Evolutionary conservation across 2,113 vertebrate species (phyloP).

Genomic region (Heterocephalus glaber): DNA sequence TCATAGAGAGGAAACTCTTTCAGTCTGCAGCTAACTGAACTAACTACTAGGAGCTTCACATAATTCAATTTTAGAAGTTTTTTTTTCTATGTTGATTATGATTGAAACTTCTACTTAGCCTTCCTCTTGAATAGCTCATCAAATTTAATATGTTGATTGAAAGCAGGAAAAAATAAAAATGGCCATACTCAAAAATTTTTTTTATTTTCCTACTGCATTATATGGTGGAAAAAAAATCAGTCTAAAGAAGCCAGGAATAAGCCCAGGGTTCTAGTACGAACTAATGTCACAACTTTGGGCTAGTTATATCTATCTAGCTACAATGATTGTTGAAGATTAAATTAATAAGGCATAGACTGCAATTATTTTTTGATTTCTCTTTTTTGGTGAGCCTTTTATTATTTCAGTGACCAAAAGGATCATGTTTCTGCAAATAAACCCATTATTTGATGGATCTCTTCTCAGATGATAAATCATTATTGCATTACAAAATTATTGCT

Average conservation of each 20-base stretch:
- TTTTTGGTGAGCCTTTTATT: not conserved
- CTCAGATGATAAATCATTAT: not conserved
- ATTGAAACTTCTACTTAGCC: not conserved
- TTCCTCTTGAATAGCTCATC: constrained; percentile 19
- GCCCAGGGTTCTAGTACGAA: not conserved
- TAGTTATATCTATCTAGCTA: not conserved
- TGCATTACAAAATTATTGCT: not conserved
- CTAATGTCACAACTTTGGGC: not conserved
- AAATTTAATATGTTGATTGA: not conserved
- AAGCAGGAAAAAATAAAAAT: not conserved
- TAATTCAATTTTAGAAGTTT: not conserved
- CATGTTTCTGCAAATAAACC: not conserved
- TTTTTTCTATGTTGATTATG: not conserved
- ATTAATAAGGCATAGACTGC: not conserved
- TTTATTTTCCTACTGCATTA: not conserved
- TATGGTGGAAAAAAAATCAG: not conserved
- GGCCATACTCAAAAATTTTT: not conserved
- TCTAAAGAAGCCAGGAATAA: not conserved
- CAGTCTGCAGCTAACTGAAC: not conserved
- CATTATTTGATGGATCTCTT: not conserved
- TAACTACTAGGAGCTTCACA: not conserved
- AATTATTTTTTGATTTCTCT: not conserved
- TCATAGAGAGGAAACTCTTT: not conserved
- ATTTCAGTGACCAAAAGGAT: not conserved
- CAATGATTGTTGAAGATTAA: not conserved